Percentiles rank a stretch among this genome's conserved stretches.
Evolutionary conservation across 2,797 vertebrate genomes (phyloP).

Genomic region (Hydrolagus colliei): DNA sequence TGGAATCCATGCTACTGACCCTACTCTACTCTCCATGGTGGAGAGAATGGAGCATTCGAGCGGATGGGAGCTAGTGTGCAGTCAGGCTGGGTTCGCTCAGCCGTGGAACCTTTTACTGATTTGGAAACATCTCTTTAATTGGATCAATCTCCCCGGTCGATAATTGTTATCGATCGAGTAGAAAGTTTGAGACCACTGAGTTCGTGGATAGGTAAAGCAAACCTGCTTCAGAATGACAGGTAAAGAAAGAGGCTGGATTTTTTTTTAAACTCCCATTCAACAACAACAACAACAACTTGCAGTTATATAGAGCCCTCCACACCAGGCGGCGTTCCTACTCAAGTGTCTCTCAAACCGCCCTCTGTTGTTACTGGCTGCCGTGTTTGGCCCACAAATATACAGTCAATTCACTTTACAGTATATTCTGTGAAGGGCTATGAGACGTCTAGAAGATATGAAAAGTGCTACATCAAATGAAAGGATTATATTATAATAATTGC

Average conservation of each 20-base stretch:
- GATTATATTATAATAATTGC: too few species aligned
- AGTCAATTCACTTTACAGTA: too few species aligned
- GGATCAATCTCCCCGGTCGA: constrained; percentile 49
- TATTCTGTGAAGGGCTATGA: too few species aligned
- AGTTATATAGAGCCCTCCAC: too few species aligned
- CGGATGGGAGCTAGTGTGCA: not conserved
- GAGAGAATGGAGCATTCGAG: not conserved
- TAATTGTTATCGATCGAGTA: constrained; percentile 48
- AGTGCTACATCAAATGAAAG: too few species aligned
- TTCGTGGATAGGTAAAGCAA: not conserved
- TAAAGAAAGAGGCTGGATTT: not conserved
- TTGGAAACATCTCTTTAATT: constrained; percentile 50
- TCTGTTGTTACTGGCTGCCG: too few species aligned
- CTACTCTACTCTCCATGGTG: not conserved
- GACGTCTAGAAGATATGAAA: too few species aligned
- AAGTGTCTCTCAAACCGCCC: too few species aligned
- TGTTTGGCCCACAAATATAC: too few species aligned
- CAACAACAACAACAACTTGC: not conserved
- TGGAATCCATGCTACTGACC: not conserved
- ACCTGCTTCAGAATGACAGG: not conserved
- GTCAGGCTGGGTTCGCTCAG: not conserved
- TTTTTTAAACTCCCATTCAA: not conserved
- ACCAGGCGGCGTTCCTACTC: too few species aligned
- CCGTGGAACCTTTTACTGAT: constrained; percentile 28
- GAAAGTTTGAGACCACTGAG: constrained; percentile 33